Conservation (phyloP, 2,888 invertebrate species). For the Ariolimax columbianus region DNA sequence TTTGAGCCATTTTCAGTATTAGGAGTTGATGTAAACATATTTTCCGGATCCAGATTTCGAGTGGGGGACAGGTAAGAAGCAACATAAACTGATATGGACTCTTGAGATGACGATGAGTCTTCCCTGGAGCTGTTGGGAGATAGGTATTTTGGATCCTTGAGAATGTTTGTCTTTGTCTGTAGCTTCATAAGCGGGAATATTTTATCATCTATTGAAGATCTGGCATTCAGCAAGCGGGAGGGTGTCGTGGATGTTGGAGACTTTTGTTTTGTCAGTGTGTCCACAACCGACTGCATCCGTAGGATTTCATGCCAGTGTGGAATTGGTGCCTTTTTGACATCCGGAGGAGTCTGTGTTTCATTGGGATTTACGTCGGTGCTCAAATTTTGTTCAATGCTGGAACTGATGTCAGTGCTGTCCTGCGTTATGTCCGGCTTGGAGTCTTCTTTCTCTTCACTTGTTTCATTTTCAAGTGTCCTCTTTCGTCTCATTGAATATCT, state of each 20-base stretch:
- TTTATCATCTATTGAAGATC: neutral
- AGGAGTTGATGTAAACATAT: slow-evolving; percentile 16
- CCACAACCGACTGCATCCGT: slow-evolving; percentile 14
- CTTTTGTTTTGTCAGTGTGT: slow-evolving; percentile 1
- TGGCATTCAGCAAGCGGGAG: neutral
- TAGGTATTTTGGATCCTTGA: neutral
- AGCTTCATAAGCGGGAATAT: slow-evolving; percentile 34
- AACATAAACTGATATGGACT: slow-evolving; percentile 40
- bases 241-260: neutral
- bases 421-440: neutral
- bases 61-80: slow-evolving; percentile 3
- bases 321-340: neutral
- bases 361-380: neutral
- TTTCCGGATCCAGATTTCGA: neutral
- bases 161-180: neutral
- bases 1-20: neutral
- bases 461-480: neutral
- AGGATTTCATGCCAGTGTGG: slow-evolving; percentile 48
- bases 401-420: neutral
- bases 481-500: slow-evolving; percentile 36
- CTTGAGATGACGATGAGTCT: slow-evolving; percentile 30
- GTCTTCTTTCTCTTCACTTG: neutral
- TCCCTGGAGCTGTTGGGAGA: slow-evolving; percentile 30
- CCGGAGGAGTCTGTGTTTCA: neutral
- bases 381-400: neutral